phyloP scores from a whole-genome alignment of 2,797 vertebrate genomes.

The Holocentrus rufus region DNA sequence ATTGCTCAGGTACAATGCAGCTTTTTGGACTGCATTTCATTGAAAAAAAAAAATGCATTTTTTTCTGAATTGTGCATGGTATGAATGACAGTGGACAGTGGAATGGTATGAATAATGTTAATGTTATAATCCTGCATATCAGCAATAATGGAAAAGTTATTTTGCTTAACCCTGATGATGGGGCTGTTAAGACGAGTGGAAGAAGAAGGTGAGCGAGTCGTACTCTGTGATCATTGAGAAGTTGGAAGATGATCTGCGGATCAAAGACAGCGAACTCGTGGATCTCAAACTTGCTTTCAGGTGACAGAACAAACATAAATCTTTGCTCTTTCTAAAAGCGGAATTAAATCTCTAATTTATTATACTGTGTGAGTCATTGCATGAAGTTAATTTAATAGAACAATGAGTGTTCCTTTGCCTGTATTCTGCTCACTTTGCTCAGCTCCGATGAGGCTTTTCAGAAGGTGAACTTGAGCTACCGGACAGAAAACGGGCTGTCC shows the following conservation, averaged over 20 bases:
- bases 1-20: neutral
- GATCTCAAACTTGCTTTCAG: constrained; percentile 92
- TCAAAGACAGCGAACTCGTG: constrained; percentile 87
- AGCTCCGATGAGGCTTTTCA: constrained; percentile 95
- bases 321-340: neutral
- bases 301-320: constrained; percentile 72
- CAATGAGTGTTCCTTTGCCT: neutral
- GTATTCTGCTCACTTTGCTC: constrained; percentile 16
- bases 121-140: neutral
- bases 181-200: constrained; percentile 91
- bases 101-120: neutral
- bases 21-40: neutral
- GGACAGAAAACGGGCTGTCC: constrained; percentile 91
- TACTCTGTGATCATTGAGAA: constrained; percentile 88
- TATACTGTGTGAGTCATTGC: neutral
- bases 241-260: constrained; percentile 89
- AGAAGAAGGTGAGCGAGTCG: constrained; percentile 96
- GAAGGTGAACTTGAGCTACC: constrained; percentile 94
- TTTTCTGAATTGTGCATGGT: neutral
- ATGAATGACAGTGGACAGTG: neutral
- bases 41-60: neutral
- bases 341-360: no score
- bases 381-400: neutral
- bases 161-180: constrained; percentile 23
- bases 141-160: neutral